Conservation (phyloP, 2,113 vertebrate genomes). For the Gasterosteus nipponicus region DNA sequence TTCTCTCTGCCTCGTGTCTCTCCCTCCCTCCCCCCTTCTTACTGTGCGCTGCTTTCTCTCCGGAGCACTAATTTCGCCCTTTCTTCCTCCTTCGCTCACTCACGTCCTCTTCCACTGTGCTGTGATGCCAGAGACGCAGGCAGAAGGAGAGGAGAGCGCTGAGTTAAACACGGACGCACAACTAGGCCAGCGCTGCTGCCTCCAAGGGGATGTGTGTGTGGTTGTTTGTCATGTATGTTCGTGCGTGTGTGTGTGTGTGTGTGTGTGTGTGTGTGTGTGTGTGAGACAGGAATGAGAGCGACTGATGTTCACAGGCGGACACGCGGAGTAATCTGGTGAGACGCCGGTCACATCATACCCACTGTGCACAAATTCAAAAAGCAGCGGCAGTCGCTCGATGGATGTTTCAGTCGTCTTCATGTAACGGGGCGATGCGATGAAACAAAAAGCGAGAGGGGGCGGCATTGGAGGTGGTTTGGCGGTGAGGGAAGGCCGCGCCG, state of each 20-base stretch:
- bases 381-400: not conserved
- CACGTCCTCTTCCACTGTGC: conserved; percentile 43
- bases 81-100: conserved; percentile 22
- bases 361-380: conserved; percentile 23
- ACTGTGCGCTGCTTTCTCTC: not conserved
- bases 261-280: conserved; percentile 24
- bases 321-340: conserved; percentile 32
- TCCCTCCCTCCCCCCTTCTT: not conserved
- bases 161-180: conserved; percentile 73
- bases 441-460: conserved; percentile 6
- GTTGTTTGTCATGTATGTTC: conserved; percentile 17
- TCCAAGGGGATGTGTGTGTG: conserved; percentile 57
- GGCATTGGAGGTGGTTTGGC: not conserved
- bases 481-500: not conserved
- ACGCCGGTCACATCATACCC: conserved; percentile 33
- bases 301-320: conserved; percentile 16
- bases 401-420: not conserved
- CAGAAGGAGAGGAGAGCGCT: conserved; percentile 53
- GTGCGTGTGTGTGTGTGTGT: conserved; percentile 9
- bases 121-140: conserved; percentile 56
- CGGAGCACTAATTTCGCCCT: conserved; percentile 13
- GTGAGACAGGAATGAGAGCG: conserved; percentile 34
- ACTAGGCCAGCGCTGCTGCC: conserved; percentile 73
- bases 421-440: not conserved
- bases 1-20: not conserved